Conservation (phyloP, 2,888 invertebrate genomes). For the Thalpophila matura region DNA sequence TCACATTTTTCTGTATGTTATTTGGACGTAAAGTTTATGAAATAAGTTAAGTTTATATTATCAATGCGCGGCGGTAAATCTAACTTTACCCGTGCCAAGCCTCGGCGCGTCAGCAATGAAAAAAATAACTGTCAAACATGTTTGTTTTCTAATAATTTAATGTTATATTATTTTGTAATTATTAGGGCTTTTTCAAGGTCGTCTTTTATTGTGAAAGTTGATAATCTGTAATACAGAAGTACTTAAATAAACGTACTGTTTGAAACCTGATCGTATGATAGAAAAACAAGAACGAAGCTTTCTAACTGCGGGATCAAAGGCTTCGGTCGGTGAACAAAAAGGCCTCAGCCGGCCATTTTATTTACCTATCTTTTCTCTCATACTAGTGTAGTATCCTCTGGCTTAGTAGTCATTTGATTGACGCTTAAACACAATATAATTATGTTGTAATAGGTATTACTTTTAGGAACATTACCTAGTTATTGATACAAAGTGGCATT, state of each 20-base stretch:
- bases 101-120: no score
- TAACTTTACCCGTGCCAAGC: no score
- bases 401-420: constrained; percentile 14
- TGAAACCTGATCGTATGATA: constrained; percentile 61
- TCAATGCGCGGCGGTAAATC: no score
- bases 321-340: constrained; percentile 44
- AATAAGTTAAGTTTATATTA: no score
- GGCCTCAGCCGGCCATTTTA: constrained; percentile 54
- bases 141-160: no score
- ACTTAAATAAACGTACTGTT: constrained; percentile 44
- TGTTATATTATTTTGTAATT: no score
- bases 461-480: not conserved
- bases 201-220: constrained; percentile 38
- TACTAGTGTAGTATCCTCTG: constrained; percentile 4
- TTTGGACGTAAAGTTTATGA: no score
- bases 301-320: constrained; percentile 55
- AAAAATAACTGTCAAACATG: no score
- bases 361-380: constrained; percentile 40
- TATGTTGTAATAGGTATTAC: constrained; percentile 7
- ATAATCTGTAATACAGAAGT: constrained; percentile 32
- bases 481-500: constrained; percentile 6
- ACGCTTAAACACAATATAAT: constrained; percentile 18
- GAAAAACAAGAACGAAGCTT: constrained; percentile 59
- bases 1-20: no score
- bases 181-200: constrained; percentile 1